Evolutionary conservation across 2,888 invertebrate genomes (phyloP).

Genomic region (Rosalia funebris): DNA sequence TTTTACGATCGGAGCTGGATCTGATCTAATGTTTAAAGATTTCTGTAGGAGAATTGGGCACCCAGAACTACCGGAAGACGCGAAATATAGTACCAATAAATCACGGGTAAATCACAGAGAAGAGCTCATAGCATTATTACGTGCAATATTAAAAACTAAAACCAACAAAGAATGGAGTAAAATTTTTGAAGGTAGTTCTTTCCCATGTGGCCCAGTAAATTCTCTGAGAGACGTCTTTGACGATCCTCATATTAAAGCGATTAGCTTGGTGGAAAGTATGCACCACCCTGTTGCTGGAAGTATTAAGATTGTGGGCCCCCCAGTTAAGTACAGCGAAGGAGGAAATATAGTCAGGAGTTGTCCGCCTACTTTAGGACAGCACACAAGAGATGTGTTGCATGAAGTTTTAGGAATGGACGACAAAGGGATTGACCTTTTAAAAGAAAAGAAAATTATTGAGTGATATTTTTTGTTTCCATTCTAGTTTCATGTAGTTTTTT

Average conservation of each 20-base stretch:
- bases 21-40: constrained; percentile 81
- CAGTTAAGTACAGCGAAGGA: constrained; percentile 82
- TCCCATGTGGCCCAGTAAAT: constrained; percentile 93
- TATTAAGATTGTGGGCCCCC: constrained; percentile 85
- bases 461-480: too few species aligned
- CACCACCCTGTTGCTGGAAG: constrained; percentile 75
- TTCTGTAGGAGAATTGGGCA: constrained; percentile 74
- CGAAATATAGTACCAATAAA: constrained; percentile 77
- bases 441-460: constrained; percentile 64
- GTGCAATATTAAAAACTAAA: constrained; percentile 69
- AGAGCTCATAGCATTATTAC: constrained; percentile 73
- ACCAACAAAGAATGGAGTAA: constrained; percentile 79
- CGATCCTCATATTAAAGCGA: constrained; percentile 84
- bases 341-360: constrained; percentile 76
- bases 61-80: constrained; percentile 70
- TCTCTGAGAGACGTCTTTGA: constrained; percentile 85
- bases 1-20: constrained; percentile 88
- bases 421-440: constrained; percentile 68
- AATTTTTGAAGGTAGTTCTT: constrained; percentile 77
- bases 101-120: constrained; percentile 80
- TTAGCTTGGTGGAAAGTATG: constrained; percentile 77
- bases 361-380: constrained; percentile 89
- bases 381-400: constrained; percentile 82
- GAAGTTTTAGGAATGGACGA: constrained; percentile 73
- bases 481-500: too few species aligned